A percentile compares a stretch with the other conserved stretches of the same genome.
Evolutionary conservation across 2,888 invertebrate species (phyloP).

Genomic region (Caenorhabditis drosophilae): DNA sequence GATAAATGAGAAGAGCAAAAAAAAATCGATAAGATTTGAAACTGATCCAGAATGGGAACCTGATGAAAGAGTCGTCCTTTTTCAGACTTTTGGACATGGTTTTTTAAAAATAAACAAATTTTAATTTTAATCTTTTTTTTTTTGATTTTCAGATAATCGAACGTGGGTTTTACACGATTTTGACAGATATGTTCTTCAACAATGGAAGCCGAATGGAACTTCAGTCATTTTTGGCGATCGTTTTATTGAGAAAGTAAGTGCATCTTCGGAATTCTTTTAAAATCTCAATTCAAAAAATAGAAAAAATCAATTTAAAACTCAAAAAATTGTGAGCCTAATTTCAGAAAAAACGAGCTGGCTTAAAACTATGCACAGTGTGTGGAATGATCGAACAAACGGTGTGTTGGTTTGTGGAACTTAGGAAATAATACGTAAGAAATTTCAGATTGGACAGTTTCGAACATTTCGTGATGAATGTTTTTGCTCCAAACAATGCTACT

Average conservation of each 20-base stretch:
- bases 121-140: too few species aligned
- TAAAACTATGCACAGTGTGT: constrained; percentile 57
- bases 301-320: too few species aligned
- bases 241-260: constrained; percentile 41
- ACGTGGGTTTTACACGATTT: constrained; percentile 67
- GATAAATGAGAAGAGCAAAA: constrained; percentile 47
- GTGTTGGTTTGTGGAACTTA: too few species aligned
- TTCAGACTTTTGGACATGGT: constrained; percentile 59
- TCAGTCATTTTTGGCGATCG: constrained; percentile 64
- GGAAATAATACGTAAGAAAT: too few species aligned
- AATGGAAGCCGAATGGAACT: constrained; percentile 62
- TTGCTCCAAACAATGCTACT: constrained; percentile 53
- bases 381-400: constrained; percentile 64
- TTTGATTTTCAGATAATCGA: constrained; percentile 55
- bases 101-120: too few species aligned
- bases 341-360: constrained; percentile 46
- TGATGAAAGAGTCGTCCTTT: constrained; percentile 64
- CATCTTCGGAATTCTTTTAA: background rate
- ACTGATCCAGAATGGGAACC: constrained; percentile 68
- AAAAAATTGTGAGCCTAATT: too few species aligned
- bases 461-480: constrained; percentile 24
- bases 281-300: too few species aligned
- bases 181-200: constrained; percentile 61
- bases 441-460: background rate
- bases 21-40: constrained; percentile 58